Base-by-base conservation (phyloP, 2,113 vertebrate species). In the Peromyscus leucopus region DNA sequence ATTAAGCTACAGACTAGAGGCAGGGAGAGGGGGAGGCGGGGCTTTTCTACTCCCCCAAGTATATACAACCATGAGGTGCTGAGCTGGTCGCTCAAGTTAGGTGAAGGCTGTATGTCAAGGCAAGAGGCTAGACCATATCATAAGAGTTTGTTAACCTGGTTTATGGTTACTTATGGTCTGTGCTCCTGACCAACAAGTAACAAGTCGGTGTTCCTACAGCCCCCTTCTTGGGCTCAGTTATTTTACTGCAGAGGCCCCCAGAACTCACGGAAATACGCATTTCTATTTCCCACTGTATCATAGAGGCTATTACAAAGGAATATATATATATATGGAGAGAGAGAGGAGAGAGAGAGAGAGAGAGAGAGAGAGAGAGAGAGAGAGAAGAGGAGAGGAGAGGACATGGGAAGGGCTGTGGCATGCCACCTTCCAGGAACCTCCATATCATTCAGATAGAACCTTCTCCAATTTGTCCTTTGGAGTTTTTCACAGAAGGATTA, bases 141-240 rank as follows among this genome's bases (percentile, higher is more conserved):
- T 71, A 90, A 42, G 21, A 67, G 24, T 90, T 93, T 87, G 78
- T 90, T 94, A 96, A 75, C 80, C 84, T 84, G 75, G 89, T 88
- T 94, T 95, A 74, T 79, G 28, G 82, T 69, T 61, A 69, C 72
- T 4, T 59, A 28, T 63, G 65, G 28, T 42, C 90, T 79, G 5
- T 63, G 26, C 55, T 87, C 51, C 55, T 87, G 42, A 33, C 55
- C 75, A 65, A 65, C 3, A n/a, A 16, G 4, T 42, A 42, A 4
- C 87, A 82, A 74, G 22, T 61, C 36, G 9, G 22, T 31, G 51
- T 59, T 72, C 39, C 39, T 42, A 72, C 33, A 39, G 11, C 2
- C 7, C 55, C 28, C 55, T 82, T 39, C 16, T 89, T 10, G 8
- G 75, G 26, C 51, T 74, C 75, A 26, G 16, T 74, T 63, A 26